These are phyloP conservation scores for Coremacera marginata DNA, from an alignment of 2,888 invertebrate species.

Conservation along the genomic window DNA sequence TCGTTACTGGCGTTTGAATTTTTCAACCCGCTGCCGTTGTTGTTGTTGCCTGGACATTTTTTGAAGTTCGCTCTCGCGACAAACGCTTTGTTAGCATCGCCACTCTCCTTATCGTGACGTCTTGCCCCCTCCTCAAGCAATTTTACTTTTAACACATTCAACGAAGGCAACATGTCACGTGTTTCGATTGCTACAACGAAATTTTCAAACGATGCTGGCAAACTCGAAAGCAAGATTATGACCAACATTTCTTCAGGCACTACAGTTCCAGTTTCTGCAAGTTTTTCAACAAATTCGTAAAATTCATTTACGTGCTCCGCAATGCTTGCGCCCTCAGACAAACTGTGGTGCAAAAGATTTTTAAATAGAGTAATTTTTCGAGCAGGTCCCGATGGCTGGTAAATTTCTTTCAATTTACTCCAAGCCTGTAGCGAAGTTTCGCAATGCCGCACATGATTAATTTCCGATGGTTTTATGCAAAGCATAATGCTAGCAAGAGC, in stretches of 20 bases:
- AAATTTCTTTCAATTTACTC: slow-evolving; percentile 40
- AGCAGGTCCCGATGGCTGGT: slow-evolving; percentile 42
- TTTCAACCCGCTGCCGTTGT: neutral
- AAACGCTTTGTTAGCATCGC: neutral
- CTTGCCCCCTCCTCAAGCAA: slow-evolving; percentile 6
- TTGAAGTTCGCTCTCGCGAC: neutral
- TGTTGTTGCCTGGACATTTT: neutral
- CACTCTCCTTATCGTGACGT: neutral
- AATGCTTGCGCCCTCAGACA: slow-evolving; percentile 26
- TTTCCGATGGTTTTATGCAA: slow-evolving; percentile 39
- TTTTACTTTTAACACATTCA: no score
- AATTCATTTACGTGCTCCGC: slow-evolving; percentile 41
- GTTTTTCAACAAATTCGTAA: slow-evolving; percentile 34
- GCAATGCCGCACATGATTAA: slow-evolving; percentile 39
- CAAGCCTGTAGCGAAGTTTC: slow-evolving; percentile 39
- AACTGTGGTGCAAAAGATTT: slow-evolving; percentile 23
- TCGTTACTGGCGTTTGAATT: neutral
- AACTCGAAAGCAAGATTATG: no score
- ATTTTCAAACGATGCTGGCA: no score
- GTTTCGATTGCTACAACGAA: no score
- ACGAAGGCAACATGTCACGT: no score
- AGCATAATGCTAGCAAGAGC: slow-evolving; percentile 41
- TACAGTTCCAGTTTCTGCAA: slow-evolving; percentile 21
- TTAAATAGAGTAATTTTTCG: slow-evolving; percentile 21
- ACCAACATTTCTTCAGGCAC: slow-evolving; percentile 24